Evolutionary conservation across 2,888 invertebrate species (phyloP).

Genomic region (Reticulitermes lucifugus): DNA sequence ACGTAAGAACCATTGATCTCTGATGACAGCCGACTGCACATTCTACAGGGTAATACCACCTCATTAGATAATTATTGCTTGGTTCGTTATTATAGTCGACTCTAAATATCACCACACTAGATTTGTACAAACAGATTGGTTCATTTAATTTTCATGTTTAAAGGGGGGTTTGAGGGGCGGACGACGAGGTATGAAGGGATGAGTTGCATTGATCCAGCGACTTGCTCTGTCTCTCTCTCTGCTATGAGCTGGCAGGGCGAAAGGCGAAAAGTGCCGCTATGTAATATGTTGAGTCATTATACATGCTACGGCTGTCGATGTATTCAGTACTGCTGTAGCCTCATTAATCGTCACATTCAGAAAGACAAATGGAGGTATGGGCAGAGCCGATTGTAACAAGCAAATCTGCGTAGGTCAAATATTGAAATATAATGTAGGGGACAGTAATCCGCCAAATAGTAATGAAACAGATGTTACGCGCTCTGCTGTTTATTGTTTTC

Average conservation of each 20-base stretch:
- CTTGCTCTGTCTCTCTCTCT: not conserved
- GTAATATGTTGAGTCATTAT: not conserved
- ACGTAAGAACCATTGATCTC: too few species aligned
- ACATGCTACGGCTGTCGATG: not conserved
- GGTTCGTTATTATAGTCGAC: not conserved
- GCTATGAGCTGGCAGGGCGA: not conserved
- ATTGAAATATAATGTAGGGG: too few species aligned
- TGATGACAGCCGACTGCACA: not conserved
- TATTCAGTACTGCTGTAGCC: not conserved
- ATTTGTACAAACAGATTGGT: slow-evolving; percentile 47
- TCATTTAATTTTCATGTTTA: slow-evolving; percentile 50
- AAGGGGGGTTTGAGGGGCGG: slow-evolving; percentile 31
- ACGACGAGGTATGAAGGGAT: not conserved
- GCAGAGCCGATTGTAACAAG: too few species aligned
- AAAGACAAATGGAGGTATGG: too few species aligned
- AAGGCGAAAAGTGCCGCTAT: not conserved
- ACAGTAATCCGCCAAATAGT: too few species aligned
- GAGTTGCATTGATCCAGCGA: slow-evolving; percentile 33
- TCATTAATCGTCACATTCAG: not conserved
- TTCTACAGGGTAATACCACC: not conserved
- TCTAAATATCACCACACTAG: slow-evolving; percentile 16
- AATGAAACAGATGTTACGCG: too few species aligned
- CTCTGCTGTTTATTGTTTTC: too few species aligned
- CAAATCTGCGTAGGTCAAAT: too few species aligned
- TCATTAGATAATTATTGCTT: slow-evolving; percentile 26